Base-by-base conservation (phyloP, 2,113 vertebrate genomes). In the Enhydra lutris region DNA sequence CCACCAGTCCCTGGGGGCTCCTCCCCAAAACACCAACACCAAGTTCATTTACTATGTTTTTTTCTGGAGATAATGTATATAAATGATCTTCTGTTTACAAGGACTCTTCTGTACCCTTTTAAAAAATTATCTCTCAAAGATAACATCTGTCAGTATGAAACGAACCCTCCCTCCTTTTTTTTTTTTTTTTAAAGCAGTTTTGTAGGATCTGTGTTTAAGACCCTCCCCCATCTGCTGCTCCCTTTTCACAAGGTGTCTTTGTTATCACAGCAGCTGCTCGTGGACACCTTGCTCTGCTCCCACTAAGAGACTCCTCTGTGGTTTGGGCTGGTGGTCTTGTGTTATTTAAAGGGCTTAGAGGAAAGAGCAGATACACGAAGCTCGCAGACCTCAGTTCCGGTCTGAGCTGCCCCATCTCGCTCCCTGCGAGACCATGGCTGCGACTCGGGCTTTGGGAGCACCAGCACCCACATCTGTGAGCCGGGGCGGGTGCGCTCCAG, bases 391-490 rank as follows among this genome's bases (percentile, higher is more conserved):
- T 6, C 7, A 13, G 63, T 39, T 55, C 82, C 8, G 0, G 34
- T 15, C 36, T 29, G 0, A 36, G 67, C 55, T 3, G 31, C 45
- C 10, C 85, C 24, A 10, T 31, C 71, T 73, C 50, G 0, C 7
- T 17, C 21, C 36, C 74, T 29, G 0, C 24, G 57, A 69, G 39
- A 12, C n/a, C 15, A 0, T 1, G 86, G 55, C 36, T 10, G n/a
- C 65, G 0, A 0, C 17, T 7, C 36, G 0, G 11, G 20, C 83
- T 82, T 65, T 26, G 15, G 9, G 31, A 36, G 83, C 36, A 4
- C 10, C 17, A 0, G 47, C 31, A 0, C 0, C 65, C 57, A 13
- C 23, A 0, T 3, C 13, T n/a, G n/a, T 17, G 3, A 69, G 57
- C 31, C 11, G 29, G 71, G 91, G 29, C 9, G 69, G n/a, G 31